Conservation (phyloP, 2,797 vertebrate genomes). For the Platalea minor region DNA sequence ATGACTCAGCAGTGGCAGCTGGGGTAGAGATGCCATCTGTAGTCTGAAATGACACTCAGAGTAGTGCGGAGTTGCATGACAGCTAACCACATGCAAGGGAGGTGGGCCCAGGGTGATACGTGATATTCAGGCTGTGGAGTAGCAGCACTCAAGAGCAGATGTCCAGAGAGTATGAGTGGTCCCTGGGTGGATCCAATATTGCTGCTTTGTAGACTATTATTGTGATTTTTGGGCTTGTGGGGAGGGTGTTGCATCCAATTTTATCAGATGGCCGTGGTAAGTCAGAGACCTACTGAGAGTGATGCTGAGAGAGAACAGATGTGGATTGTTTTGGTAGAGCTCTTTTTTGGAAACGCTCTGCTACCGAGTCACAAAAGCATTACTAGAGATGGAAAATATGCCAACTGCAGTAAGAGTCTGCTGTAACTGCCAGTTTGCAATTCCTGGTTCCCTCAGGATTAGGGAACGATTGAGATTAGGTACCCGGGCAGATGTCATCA, state of each 20-base stretch:
- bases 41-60: neutral
- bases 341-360: slow-evolving; percentile 15
- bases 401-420: neutral
- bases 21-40: slow-evolving; percentile 53
- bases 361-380: neutral
- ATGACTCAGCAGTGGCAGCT: slow-evolving; percentile 62
- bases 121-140: neutral
- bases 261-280: slow-evolving; percentile 11
- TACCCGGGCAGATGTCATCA: neutral
- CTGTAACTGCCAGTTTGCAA: neutral
- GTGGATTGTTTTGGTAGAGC: slow-evolving; percentile 46
- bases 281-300: slow-evolving; percentile 22
- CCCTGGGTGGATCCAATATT: neutral
- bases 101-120: neutral
- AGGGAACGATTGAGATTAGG: neutral
- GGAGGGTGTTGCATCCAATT: neutral
- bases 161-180: neutral
- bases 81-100: neutral
- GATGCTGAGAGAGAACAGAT: slow-evolving; percentile 55
- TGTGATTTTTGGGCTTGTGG: neutral
- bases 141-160: slow-evolving; percentile 23
- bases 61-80: neutral
- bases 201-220: neutral
- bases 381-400: slow-evolving; percentile 29
- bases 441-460: neutral